These are phyloP conservation scores for Kuschelorhynchus macadamiae DNA, from an alignment of 2,888 invertebrate genomes.

Conservation along the genomic window DNA sequence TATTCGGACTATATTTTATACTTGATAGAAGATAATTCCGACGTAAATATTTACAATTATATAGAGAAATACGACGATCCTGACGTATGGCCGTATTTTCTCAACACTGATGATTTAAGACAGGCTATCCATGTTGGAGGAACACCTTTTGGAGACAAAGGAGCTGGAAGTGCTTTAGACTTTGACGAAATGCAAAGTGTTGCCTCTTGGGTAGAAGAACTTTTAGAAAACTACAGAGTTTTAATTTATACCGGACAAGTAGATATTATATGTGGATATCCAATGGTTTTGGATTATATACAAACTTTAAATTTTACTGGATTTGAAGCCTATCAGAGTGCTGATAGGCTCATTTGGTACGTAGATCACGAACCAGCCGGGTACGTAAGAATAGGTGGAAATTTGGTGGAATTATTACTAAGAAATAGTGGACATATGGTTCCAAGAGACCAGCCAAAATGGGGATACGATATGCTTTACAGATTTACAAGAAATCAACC, in stretches of 20 bases:
- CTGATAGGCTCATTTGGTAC: slow-evolving; percentile 76
- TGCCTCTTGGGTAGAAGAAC: slow-evolving; percentile 65
- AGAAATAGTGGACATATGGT: slow-evolving; percentile 85
- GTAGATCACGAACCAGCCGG: slow-evolving; percentile 78
- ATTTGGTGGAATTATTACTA: slow-evolving; percentile 79
- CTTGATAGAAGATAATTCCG: background rate
- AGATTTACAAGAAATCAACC: slow-evolving; percentile 33
- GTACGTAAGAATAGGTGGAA: slow-evolving; percentile 77
- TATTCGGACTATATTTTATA: background rate
- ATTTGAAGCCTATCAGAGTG: slow-evolving; percentile 73
- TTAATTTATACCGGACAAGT: slow-evolving; percentile 89
- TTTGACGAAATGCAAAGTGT: slow-evolving; percentile 19
- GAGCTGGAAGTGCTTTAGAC: slow-evolving; percentile 18
- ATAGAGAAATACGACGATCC: slow-evolving; percentile 19
- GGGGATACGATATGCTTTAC: slow-evolving; percentile 78
- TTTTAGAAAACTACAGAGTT: slow-evolving; percentile 76
- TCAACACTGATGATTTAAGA: slow-evolving; percentile 24
- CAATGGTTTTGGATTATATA: slow-evolving; percentile 82
- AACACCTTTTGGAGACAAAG: slow-evolving; percentile 21
- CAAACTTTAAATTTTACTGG: slow-evolving; percentile 77
- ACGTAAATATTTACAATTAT: slow-evolving; percentile 32
- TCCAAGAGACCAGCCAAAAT: slow-evolving; percentile 81
- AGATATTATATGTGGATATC: slow-evolving; percentile 89
- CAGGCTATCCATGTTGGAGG: slow-evolving; percentile 31
- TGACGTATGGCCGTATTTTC: slow-evolving; percentile 10